phyloP scores from a whole-genome alignment of 2,888 invertebrate genomes.

The Belgica antarctica region DNA sequence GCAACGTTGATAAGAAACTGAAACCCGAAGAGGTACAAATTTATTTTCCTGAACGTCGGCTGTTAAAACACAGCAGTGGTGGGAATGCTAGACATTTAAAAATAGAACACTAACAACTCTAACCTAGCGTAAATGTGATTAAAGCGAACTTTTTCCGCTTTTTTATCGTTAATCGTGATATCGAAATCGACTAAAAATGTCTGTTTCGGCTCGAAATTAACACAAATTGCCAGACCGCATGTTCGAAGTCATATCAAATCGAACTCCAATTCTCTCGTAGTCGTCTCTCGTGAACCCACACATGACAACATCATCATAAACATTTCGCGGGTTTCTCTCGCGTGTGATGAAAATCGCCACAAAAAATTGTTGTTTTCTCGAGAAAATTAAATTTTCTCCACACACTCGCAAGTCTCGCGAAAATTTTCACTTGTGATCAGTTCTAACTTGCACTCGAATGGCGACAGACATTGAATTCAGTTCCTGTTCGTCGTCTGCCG shows the following conservation, averaged over 20 bases:
- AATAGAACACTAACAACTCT: no score
- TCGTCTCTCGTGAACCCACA: neutral
- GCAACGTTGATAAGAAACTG: neutral
- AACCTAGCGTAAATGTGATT: no score
- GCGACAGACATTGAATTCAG: slow-evolving; percentile 48
- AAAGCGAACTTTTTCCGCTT: no score
- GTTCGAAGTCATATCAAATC: no score
- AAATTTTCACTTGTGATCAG: slow-evolving; percentile 28
- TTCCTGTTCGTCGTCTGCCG: slow-evolving; percentile 48
- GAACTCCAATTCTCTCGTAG: no score
- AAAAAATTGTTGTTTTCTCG: neutral
- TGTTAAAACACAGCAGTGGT: no score
- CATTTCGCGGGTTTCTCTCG: neutral
- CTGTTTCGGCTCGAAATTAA: no score
- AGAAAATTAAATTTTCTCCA: slow-evolving; percentile 2
- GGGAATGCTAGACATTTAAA: no score
- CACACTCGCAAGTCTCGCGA: neutral
- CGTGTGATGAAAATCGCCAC: neutral
- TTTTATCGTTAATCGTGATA: no score
- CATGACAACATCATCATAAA: slow-evolving; percentile 21
- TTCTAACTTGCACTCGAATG: slow-evolving; percentile 5
- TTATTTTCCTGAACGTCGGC: no score
- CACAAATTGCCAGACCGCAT: no score
- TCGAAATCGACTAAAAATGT: no score
- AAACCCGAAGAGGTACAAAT: neutral